Conservation (phyloP, 64 coral and sea anemone species). For the Montipora efflorescens region DNA sequence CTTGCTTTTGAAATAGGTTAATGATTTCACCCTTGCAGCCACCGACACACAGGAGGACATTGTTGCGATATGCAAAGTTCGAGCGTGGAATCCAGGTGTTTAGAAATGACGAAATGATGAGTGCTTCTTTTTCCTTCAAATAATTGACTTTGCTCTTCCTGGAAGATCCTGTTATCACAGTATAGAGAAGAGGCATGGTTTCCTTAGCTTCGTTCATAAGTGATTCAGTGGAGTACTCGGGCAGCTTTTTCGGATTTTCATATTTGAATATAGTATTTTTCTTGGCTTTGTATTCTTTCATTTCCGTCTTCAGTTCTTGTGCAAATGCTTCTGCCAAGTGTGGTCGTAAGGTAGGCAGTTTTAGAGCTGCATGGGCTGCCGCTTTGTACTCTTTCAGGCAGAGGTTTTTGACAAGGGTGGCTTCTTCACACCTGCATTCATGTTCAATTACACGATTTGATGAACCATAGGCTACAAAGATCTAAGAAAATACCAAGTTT, state of each 20-base stretch:
- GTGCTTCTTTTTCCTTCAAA: slow-evolving; percentile 32
- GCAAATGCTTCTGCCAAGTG: slow-evolving; percentile 18
- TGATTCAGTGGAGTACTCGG: too few species aligned
- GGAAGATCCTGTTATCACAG: neutral
- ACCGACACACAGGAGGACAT: slow-evolving; percentile 2
- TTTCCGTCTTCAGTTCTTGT: neutral
- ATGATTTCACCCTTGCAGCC: slow-evolving; percentile 56
- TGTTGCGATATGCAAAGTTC: slow-evolving; percentile 36
- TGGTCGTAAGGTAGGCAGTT: slow-evolving; percentile 7
- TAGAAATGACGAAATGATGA: slow-evolving; percentile 30
- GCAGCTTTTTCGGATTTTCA: too few species aligned
- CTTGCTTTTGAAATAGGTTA: slow-evolving; percentile 45
- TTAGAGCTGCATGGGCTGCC: slow-evolving; percentile 32
- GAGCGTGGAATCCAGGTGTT: slow-evolving; percentile 64
- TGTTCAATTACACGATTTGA: slow-evolving; percentile 27
- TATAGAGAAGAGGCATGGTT: neutral
- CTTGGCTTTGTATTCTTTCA: slow-evolving; percentile 16
- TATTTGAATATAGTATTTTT: neutral
- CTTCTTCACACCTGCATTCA: slow-evolving; percentile 39
- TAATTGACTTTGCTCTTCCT: slow-evolving; percentile 10
- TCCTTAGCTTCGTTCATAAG: slow-evolving; percentile 28
- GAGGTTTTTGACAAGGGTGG: slow-evolving; percentile 24
- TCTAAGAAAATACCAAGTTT: neutral
- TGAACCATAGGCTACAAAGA: slow-evolving; percentile 35
- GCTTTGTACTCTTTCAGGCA: slow-evolving; percentile 5